Evolutionary conservation across 2,888 invertebrate genomes (phyloP), one percentile per base, ranked within the genome.

Genomic region (Athetis lepigone): DNA sequence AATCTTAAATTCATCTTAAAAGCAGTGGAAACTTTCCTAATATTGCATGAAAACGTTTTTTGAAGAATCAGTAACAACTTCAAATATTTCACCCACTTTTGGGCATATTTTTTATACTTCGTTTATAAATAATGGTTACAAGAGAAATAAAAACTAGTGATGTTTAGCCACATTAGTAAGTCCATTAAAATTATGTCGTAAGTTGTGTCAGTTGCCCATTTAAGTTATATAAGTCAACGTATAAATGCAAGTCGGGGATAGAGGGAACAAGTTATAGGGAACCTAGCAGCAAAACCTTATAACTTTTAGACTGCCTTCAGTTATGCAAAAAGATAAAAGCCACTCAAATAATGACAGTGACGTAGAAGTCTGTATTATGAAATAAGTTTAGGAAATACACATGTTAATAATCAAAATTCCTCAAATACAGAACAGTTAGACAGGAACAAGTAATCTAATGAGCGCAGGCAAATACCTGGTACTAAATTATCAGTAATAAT

Each of bases 401-500:
- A 36, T n/a, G 6, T 9, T 16, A 33, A 9, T 18, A n/a, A 49
- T 52, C 4, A 4, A 9, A 40, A 42, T 11, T 56, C 16, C 4
- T 19, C 7, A 18, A 8, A 1, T 45, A 4, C 16, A 19, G 29
- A 36, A 8, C 21, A 2, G 36, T 27, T 37, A 51, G n/a, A 19
- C 9, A 45, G 2, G 21, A 5, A 18, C 21, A 49, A 37, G 29
- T 27, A 25, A 39, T 21, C 13, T 27, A 40, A 39, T 59, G 6
- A n/a, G 45, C 4, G 29, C 25, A 16, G 13, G 21, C 18, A 40
- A 46, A 46, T 69, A 71, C 18, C 7, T 33, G 51, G 29, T 40
- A 70, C 39, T 54, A 29, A 39, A 25, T 49, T 58, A 45, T 52
- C 51, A 67, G 39, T 57, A 37, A 42, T 43, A 70, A 62, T 57